phyloP scores from a whole-genome alignment of 2,797 vertebrate genomes.

The Apodemus agrarius region DNA sequence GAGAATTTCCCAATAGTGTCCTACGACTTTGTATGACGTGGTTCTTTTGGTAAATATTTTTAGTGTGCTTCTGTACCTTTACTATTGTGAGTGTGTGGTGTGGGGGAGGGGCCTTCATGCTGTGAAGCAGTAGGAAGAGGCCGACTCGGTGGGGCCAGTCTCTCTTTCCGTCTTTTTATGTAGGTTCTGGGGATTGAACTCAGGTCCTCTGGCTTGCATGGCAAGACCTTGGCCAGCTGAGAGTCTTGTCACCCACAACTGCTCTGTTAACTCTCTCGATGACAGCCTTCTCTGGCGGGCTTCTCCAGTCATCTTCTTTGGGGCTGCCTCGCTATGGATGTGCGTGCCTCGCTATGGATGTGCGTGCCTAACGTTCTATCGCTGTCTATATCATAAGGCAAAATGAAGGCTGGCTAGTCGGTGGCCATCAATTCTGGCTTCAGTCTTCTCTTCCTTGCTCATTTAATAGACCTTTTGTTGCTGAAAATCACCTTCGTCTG shows the following conservation, averaged over 20 bases:
- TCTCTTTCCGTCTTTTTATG: neutral
- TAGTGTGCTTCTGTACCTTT: no score
- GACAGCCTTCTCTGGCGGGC: neutral
- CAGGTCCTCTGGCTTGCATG: neutral
- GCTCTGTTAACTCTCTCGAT: neutral
- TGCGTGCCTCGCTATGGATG: neutral
- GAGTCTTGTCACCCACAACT: neutral
- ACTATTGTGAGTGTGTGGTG: neutral
- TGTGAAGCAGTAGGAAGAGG: no score
- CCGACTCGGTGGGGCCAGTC: neutral
- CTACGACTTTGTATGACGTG: neutral
- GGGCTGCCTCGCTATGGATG: neutral
- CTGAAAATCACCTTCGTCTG: neutral
- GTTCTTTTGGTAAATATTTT: neutral
- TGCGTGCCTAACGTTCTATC: neutral
- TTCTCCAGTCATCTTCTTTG: neutral
- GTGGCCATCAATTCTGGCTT: neutral
- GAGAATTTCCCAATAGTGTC: neutral
- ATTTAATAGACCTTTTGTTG: neutral
- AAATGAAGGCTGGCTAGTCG: no score
- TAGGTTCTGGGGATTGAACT: neutral
- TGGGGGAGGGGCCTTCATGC: neutral
- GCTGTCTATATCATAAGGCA: neutral
- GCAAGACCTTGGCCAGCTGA: neutral
- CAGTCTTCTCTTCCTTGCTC: neutral